Evolutionary conservation across 2,888 invertebrate species (phyloP), one percentile per base, ranked within the genome.

Genomic region (Pollenia griseotomentosa): DNA sequence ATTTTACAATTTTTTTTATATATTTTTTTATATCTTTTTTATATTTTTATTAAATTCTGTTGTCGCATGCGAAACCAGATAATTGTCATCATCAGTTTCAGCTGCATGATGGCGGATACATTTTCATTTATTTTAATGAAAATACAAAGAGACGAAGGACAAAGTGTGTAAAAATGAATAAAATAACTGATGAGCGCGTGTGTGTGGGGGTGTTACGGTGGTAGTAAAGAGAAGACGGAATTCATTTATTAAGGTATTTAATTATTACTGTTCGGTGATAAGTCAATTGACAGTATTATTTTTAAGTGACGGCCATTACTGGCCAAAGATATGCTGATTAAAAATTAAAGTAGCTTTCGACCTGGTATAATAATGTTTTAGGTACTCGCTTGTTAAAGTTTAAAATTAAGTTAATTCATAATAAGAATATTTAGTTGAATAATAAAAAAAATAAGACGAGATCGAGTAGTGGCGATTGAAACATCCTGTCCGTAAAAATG

Each of bases 1-100:
- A 33, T 33, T 33, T 33, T 55, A 3, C n/a, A n/a, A 1, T 48
- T 71, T 80, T 19, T 55, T 16, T 40, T n/a, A 63, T 23, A 23
- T 19, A 1, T 23, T 8, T 5, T n/a, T 5, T 0, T 10, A n/a
- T 48, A 40, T 40, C 12, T 55, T 48, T 68, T 66, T 40, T 6
- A 12, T 19, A 51, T 40, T 10, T 16, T 57, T 51, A 11, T 61
- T 42, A n/a, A 74, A 46, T 57, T 68, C 19, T 23, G 70, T 73
- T 59, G 51, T 53, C 40, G 44, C n/a, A 73, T 86, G 75, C 75
- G 71, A 65, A 63, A 51, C 42, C 53, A 68, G 68, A 73, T 86
- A 83, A 86, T 83, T 86, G 70, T 79, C 73, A 48, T 78, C 63
- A 78, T 86, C 81, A 71, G n/a, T 68, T 74, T 57, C 53, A 83